A percentile compares a stretch with the other conserved stretches of the same genome.
These are phyloP conservation scores for Yponomeuta malinellus DNA, from an alignment of 2,888 invertebrate species.

Conservation along the genomic window DNA sequence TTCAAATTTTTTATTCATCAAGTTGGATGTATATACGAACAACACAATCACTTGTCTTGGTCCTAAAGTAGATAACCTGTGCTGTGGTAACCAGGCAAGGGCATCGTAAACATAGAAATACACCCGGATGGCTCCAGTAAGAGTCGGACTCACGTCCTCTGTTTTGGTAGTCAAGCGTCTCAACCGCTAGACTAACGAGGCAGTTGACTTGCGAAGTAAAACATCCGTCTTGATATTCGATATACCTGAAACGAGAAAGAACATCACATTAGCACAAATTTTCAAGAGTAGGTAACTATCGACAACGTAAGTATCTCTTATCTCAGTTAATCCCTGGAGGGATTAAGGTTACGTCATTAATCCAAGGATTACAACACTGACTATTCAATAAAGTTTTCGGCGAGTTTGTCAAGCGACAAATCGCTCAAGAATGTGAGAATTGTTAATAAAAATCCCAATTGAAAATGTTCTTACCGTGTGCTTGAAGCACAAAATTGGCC, in stretches of 20 bases:
- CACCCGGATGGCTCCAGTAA: too few species aligned
- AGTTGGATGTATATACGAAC: too few species aligned
- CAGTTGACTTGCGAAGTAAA: neutral
- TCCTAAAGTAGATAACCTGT: too few species aligned
- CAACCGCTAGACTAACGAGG: neutral
- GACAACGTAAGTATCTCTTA: constrained; percentile 13
- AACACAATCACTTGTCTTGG: too few species aligned
- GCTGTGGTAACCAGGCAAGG: too few species aligned
- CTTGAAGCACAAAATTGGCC: constrained; percentile 11
- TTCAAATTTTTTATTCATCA: too few species aligned
- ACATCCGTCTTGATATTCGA: neutral
- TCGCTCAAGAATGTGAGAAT: constrained; percentile 12
- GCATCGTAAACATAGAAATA: too few species aligned
- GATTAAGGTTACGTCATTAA: constrained; percentile 17
- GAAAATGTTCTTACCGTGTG: constrained; percentile 2
- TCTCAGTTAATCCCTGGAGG: constrained; percentile 14
- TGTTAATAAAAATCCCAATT: neutral
- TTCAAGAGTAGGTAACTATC: neutral
- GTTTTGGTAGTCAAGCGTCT: too few species aligned
- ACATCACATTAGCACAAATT: neutral
- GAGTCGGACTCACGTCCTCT: too few species aligned
- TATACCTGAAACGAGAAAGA: neutral
- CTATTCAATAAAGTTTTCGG: constrained; percentile 17
- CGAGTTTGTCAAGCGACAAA: constrained; percentile 16
- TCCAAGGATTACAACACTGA: constrained; percentile 13